Conservation (phyloP, 2,797 vertebrate species). For the Atherinosoma microstoma region DNA sequence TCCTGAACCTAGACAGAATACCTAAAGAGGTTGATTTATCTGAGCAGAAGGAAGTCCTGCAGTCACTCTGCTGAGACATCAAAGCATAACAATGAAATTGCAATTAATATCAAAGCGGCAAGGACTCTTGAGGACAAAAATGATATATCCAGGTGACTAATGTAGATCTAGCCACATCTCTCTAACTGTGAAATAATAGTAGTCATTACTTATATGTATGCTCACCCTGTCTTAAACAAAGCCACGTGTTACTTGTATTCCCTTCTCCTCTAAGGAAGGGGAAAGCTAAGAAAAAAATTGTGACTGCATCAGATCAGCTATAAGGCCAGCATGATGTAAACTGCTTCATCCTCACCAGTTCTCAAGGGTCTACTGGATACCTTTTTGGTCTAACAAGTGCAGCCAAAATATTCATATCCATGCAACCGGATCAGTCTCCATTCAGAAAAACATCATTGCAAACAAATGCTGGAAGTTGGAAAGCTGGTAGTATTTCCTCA, state of each 20-base stretch:
- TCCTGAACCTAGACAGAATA: no score
- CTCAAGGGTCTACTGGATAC: no score
- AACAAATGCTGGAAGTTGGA: no score
- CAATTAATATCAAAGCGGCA: not conserved
- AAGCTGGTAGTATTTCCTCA: no score
- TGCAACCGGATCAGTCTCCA: no score
- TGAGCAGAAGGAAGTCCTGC: conserved; percentile 21
- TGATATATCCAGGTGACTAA: not conserved
- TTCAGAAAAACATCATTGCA: no score
- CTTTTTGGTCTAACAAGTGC: no score
- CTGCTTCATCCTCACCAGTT: no score
- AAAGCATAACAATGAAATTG: conserved; percentile 19
- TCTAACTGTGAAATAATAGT: not conserved
- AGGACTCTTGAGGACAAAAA: not conserved
- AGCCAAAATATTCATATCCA: no score
- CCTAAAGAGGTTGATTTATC: not conserved
- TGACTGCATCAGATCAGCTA: no score
- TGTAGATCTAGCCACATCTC: not conserved
- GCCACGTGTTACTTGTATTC: not conserved
- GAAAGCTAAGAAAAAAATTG: no score
- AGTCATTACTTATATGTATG: not conserved
- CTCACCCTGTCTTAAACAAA: conserved; percentile 9
- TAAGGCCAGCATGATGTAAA: no score
- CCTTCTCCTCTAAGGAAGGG: not conserved
- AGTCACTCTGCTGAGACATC: conserved; percentile 1